A percentile compares a stretch with the other conserved stretches of the same genome.
These are phyloP conservation scores for Cyrtodaria siliqua DNA, from an alignment of 2,888 invertebrate species.

Conservation along the genomic window DNA sequence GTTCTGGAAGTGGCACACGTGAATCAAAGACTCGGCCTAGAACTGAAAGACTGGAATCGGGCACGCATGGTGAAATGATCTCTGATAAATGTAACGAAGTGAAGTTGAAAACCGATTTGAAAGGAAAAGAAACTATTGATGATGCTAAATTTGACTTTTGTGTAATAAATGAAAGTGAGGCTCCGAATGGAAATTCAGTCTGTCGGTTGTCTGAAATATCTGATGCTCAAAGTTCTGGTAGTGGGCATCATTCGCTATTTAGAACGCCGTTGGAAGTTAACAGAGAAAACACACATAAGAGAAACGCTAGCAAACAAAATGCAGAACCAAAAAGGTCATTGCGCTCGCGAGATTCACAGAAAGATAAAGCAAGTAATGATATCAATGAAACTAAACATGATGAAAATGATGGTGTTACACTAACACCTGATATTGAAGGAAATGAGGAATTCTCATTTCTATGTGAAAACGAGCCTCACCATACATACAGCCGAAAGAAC, in stretches of 20 bases:
- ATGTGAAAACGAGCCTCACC: slow-evolving; percentile 6
- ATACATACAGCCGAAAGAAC: slow-evolving; percentile 54
- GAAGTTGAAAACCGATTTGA: too few species aligned
- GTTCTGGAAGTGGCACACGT: too few species aligned
- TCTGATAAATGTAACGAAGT: too few species aligned
- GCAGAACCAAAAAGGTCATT: slow-evolving; percentile 18
- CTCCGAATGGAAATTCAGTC: too few species aligned
- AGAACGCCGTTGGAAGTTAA: slow-evolving; percentile 13
- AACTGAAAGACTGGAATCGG: too few species aligned
- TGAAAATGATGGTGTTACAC: neutral
- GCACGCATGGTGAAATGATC: too few species aligned
- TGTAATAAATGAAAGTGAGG: too few species aligned
- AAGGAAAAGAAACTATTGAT: too few species aligned
- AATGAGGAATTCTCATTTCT: slow-evolving; percentile 3
- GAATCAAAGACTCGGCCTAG: too few species aligned
- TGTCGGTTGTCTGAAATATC: too few species aligned
- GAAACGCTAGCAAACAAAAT: neutral
- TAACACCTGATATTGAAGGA: slow-evolving; percentile 19
- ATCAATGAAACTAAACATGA: slow-evolving; percentile 2
- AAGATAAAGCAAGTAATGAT: neutral
- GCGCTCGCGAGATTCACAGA: slow-evolving; percentile 16
- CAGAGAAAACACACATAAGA: neutral
- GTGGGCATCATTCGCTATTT: slow-evolving; percentile 6
- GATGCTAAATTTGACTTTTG: too few species aligned
- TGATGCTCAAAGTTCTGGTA: slow-evolving; percentile 6